These are phyloP conservation scores for Hippolais icterina DNA, from an alignment of 2,113 vertebrate species.

Conservation along the genomic window DNA sequence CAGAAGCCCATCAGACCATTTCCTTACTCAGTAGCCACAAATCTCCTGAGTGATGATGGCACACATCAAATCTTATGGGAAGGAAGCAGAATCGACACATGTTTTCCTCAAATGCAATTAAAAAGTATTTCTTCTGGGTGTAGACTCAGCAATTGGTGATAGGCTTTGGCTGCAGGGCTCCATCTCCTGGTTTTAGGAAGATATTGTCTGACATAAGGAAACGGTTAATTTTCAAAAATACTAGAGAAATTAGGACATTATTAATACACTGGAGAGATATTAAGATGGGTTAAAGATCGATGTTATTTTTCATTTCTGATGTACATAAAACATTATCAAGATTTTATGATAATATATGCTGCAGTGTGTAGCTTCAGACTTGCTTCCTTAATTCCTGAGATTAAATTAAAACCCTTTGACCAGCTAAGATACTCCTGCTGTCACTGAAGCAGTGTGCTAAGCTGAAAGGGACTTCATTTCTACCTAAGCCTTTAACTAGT, in stretches of 20 bases:
- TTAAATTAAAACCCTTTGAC: neutral
- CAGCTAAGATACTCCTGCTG: neutral
- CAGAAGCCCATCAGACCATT: neutral
- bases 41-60: neutral
- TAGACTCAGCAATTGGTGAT: neutral
- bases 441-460: neutral
- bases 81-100: neutral
- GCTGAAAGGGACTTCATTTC: neutral
- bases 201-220: neutral
- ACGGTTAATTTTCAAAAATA: neutral
- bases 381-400: neutral
- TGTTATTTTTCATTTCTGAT: neutral
- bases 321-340: neutral
- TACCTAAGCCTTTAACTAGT: neutral
- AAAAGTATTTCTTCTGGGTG: neutral
- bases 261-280: neutral
- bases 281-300: neutral
- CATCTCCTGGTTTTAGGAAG: conserved; percentile 41
- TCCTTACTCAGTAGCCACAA: neutral
- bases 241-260: neutral
- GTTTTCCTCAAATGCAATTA: neutral
- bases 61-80: neutral
- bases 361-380: neutral
- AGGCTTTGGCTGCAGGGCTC: conserved; percentile 24
- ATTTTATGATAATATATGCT: neutral